phyloP scores from a whole-genome alignment of 2,797 vertebrate species.

The Pitangus sulphuratus region DNA sequence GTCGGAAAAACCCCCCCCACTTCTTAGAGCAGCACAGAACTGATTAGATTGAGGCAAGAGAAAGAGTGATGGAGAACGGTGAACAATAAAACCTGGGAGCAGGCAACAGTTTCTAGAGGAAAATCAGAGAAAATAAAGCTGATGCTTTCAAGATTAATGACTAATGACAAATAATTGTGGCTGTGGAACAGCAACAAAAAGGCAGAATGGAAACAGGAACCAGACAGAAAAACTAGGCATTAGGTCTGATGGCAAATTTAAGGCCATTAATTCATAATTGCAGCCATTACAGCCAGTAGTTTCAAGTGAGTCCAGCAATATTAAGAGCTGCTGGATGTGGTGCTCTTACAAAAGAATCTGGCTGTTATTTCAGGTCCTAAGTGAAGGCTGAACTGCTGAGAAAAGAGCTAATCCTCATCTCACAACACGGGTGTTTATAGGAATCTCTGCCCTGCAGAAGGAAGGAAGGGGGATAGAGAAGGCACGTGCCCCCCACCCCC shows the following conservation, averaged over 20 bases:
- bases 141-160: slow-evolving; percentile 58
- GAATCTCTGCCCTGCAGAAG: background rate
- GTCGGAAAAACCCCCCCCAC: fast-evolving
- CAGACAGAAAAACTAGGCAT: slow-evolving; percentile 26
- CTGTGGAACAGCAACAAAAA: slow-evolving; percentile 8
- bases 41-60: background rate
- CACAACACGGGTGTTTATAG: background rate
- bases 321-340: background rate
- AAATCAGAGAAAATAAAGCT: background rate
- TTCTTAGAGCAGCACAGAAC: slow-evolving; percentile 8
- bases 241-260: slow-evolving; percentile 46
- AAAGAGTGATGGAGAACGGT: background rate
- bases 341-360: background rate
- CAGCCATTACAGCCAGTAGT: slow-evolving; percentile 39
- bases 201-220: slow-evolving; percentile 38
- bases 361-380: background rate
- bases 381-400: background rate
- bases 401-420: background rate
- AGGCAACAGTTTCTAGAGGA: background rate
- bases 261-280: slow-evolving; percentile 57
- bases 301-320: slow-evolving; percentile 21
- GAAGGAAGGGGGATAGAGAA: background rate
- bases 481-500: background rate
- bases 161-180: slow-evolving; percentile 66
- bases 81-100: slow-evolving; percentile 16